Conservation (phyloP, 2,113 vertebrate species). For the Hirundichthys speculiger region DNA sequence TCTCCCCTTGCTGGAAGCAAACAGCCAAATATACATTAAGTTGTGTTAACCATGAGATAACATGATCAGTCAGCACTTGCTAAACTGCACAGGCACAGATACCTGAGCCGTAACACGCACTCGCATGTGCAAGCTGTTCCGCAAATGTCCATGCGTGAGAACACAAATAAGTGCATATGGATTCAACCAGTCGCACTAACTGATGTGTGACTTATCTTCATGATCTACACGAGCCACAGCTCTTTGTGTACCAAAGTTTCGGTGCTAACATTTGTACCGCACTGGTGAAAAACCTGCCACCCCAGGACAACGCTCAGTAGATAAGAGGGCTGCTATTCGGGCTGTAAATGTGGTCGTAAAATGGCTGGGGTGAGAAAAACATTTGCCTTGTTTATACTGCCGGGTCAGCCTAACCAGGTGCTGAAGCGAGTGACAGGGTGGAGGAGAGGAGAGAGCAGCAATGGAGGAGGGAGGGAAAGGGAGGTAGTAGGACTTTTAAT, state of each 20-base stretch:
- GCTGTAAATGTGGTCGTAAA: slow-evolving; percentile 59
- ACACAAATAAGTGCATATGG: neutral
- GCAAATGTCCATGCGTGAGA: neutral
- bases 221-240: neutral
- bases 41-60: slow-evolving; percentile 63
- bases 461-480: slow-evolving; percentile 25
- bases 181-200: neutral
- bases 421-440: slow-evolving; percentile 29
- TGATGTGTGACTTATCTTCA: slow-evolving; percentile 1
- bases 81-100: slow-evolving; percentile 24
- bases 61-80: slow-evolving; percentile 26
- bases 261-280: slow-evolving; percentile 24
- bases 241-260: slow-evolving; percentile 13
- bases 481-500: slow-evolving; percentile 48
- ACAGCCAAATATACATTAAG: slow-evolving; percentile 52
- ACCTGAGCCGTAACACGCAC: slow-evolving; percentile 19
- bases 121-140: neutral
- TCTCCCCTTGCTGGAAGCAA: slow-evolving; percentile 63
- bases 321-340: slow-evolving; percentile 59
- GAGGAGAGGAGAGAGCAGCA: slow-evolving; percentile 17
- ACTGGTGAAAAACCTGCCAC: neutral
- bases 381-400: slow-evolving; percentile 65
- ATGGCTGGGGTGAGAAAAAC: slow-evolving; percentile 55
- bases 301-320: slow-evolving; percentile 28
- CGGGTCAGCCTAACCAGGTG: slow-evolving; percentile 61